Percentiles rank a stretch among this genome's conserved stretches.
These are phyloP conservation scores for Leguminivora glycinivorella DNA, from an alignment of 1,140 invertebrate species.

Conservation along the genomic window DNA sequence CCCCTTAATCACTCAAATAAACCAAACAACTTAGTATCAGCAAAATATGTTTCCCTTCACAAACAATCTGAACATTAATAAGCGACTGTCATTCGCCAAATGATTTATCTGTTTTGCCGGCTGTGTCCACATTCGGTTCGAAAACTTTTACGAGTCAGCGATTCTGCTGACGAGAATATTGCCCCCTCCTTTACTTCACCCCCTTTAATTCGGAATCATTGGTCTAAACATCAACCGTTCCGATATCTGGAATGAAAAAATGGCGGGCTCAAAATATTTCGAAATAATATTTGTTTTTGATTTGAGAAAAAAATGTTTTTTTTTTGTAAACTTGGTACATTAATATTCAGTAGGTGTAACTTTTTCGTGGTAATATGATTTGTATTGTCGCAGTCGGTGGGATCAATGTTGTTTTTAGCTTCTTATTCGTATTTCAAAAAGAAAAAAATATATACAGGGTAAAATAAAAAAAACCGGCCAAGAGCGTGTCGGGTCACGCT, in stretches of 20 bases:
- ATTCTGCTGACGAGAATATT: conserved; percentile 23
- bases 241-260: conserved; percentile 16
- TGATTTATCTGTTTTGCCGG: conserved; percentile 16
- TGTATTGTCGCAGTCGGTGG: conserved; percentile 1
- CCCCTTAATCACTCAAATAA: background rate
- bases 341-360: conserved; percentile 7
- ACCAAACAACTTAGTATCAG: background rate
- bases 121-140: conserved; percentile 17
- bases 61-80: conserved; percentile 2
- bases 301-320: background rate
- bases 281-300: background rate
- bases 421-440: too few species aligned
- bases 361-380: background rate
- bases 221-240: conserved; percentile 23
- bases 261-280: background rate
- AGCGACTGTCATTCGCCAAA: conserved; percentile 8
- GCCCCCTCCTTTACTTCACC: background rate
- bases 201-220: conserved; percentile 17
- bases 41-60: background rate
- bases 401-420: background rate
- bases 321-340: background rate
- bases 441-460: too few species aligned
- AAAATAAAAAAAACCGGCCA: too few species aligned
- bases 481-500: too few species aligned
- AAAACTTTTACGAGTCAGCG: conserved; percentile 26